Conservation (phyloP, 2,113 vertebrate species). For the Hiodon tergisus region DNA sequence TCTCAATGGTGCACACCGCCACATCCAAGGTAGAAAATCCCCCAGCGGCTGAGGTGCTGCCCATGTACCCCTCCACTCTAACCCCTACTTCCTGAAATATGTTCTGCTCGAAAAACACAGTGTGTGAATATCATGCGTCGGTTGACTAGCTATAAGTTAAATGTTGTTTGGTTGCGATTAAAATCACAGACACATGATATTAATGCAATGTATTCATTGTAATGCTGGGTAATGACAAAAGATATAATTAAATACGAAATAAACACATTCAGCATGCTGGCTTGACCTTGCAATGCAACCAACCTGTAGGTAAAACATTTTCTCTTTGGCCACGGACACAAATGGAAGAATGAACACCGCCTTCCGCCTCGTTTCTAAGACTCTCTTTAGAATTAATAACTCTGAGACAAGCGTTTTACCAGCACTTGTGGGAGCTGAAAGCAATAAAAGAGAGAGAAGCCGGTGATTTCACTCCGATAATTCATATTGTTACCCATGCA, state of each 20-base stretch:
- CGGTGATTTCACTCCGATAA: too few species aligned
- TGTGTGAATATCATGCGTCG: background rate
- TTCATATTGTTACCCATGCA: too few species aligned
- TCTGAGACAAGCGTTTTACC: slow-evolving; percentile 95
- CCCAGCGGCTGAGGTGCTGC: slow-evolving; percentile 74
- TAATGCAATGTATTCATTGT: background rate
- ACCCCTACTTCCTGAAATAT: slow-evolving; percentile 85
- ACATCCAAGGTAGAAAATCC: slow-evolving; percentile 78
- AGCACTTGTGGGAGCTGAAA: slow-evolving; percentile 89
- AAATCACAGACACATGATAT: background rate
- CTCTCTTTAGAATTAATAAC: slow-evolving; percentile 85
- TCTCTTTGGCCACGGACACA: slow-evolving; percentile 95
- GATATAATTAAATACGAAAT: too few species aligned
- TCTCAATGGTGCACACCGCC: slow-evolving; percentile 96
- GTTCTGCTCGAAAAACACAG: slow-evolving; percentile 56
- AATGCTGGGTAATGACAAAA: too few species aligned
- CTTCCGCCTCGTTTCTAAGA: slow-evolving; percentile 86
- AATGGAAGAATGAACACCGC: slow-evolving; percentile 93
- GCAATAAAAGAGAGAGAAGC: background rate
- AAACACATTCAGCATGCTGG: slow-evolving; percentile 4
- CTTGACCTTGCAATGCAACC: slow-evolving; percentile 30
- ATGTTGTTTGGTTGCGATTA: background rate
- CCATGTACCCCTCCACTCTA: slow-evolving; percentile 89
- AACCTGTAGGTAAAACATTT: slow-evolving; percentile 89
- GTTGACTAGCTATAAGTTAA: background rate